Base-by-base conservation (phyloP, 2,113 vertebrate species). In the Pleuronectes platessa region DNA sequence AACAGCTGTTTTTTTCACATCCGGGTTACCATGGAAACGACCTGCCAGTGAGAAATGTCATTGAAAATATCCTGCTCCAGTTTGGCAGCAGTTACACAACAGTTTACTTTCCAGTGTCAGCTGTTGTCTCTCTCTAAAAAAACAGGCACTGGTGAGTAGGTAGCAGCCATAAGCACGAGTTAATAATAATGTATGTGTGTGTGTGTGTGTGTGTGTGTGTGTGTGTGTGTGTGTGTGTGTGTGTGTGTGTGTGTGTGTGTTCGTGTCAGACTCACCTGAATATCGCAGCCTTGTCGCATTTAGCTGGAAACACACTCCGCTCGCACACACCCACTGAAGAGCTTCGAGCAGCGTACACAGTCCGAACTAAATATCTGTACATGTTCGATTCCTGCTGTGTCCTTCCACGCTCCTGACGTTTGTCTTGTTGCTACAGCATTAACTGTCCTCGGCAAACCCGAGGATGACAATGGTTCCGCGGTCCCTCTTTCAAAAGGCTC, bases 201-300 rank as follows among this genome's bases (percentile, higher is more conserved):
- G 17, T 12, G 31, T 26, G 3, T 14, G 17, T 12, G 31, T 45
- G 17, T 59, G 8, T 0, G 13, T 12, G 31, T 45, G 13, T 59
- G 8, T 26, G 5, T 14, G 17, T 12, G 31, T 26, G 3, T 14
- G 17, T 12, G 31, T 45, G 17, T 59, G 8, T 24, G 24, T 24
- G 24, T 24, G 24, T 24, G 24, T 24, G 24, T 24, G 24, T 24
- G 24, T 24, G 24, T 24, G 24, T 24, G 20, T 24, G 5, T 14
- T 21, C 8, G 40, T 42, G 40, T 42, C 40, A 42, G 40, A 64
- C 91, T 89, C 58, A 95, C 94, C 92, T 85, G 13, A 65, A 84
- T 51, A 74, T 62, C 3, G 45, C 24, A 7, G 66, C 9, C 35
- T 15, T 76, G 37, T 90, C 68, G 45, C 73, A 83, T 86, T 82